Evolutionary conservation across 2,113 vertebrate species (phyloP).

Genomic region (Nycticryphes semicollaris): DNA sequence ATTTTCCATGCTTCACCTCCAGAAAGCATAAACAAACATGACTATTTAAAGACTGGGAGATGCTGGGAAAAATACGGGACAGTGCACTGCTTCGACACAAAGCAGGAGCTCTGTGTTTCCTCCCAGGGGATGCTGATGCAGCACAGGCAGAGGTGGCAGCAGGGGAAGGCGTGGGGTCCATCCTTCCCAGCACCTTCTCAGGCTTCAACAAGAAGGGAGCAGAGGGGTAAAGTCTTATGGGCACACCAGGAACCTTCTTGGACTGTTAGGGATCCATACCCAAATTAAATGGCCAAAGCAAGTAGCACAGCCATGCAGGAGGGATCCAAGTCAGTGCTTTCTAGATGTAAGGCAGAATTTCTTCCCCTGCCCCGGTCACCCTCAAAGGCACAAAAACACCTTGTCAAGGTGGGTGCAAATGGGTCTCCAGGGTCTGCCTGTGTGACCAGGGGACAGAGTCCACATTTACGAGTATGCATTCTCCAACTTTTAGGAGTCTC

Average conservation of each 20-base stretch:
- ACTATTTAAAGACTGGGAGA: neutral
- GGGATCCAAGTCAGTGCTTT: neutral
- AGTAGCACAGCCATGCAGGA: rapidly evolving
- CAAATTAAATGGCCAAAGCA: neutral
- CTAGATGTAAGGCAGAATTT: neutral
- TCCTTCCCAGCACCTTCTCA: rapidly evolving
- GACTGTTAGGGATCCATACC: neutral
- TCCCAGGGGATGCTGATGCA: rapidly evolving
- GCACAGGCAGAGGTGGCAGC: neutral
- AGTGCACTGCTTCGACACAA: neutral
- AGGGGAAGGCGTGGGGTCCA: neutral
- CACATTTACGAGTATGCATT: neutral
- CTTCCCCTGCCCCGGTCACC: neutral
- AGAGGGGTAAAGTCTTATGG: neutral
- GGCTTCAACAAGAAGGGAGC: rapidly evolving
- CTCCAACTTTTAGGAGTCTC: conserved; percentile 8
- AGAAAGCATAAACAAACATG: neutral
- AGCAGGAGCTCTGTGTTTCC: neutral
- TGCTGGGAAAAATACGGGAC: neutral
- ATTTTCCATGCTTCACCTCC: neutral
- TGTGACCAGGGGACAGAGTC: neutral
- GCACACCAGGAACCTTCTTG: neutral
- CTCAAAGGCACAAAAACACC: neutral
- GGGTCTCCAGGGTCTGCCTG: neutral
- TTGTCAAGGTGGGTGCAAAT: neutral